Evolutionary conservation across 2,888 invertebrate species (phyloP).

Genomic region (Parochlus steinenii): DNA sequence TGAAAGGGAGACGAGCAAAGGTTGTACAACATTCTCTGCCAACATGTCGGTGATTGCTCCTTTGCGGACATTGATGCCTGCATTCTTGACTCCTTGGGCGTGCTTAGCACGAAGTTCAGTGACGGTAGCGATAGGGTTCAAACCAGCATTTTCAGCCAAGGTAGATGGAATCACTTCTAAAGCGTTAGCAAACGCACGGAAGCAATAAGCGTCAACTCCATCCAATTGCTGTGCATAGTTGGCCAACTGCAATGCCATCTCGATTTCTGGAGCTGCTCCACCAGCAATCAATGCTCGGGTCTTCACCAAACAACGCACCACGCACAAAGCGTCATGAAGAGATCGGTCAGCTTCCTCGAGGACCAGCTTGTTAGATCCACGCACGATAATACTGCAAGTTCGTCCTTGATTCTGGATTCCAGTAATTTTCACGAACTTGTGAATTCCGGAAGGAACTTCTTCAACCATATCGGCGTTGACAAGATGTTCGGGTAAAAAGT

Average conservation of each 20-base stretch:
- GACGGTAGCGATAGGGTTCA: slow-evolving; percentile 88
- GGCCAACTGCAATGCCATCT: slow-evolving; percentile 70
- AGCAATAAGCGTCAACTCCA: slow-evolving; percentile 90
- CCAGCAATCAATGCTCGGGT: slow-evolving; percentile 84
- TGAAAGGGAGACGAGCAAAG: slow-evolving; percentile 84
- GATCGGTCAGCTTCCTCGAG: slow-evolving; percentile 83
- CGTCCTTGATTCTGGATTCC: slow-evolving; percentile 76
- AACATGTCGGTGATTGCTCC: slow-evolving; percentile 93
- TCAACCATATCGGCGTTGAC: slow-evolving; percentile 87
- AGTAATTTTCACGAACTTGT: slow-evolving; percentile 82
- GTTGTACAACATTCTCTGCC: slow-evolving; percentile 95
- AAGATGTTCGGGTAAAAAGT: slow-evolving; percentile 84
- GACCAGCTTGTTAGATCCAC: slow-evolving; percentile 71
- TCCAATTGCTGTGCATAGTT: slow-evolving; percentile 66
- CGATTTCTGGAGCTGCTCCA: slow-evolving; percentile 96
- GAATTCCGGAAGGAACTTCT: slow-evolving; percentile 75
- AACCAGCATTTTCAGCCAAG: slow-evolving; percentile 71
- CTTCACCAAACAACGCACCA: slow-evolving; percentile 91
- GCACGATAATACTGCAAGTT: slow-evolving; percentile 83
- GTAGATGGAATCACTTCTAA: slow-evolving; percentile 87
- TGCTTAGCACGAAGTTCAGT: slow-evolving; percentile 92
- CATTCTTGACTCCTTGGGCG: slow-evolving; percentile 66
- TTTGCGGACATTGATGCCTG: slow-evolving; percentile 93
- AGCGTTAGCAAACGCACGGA: slow-evolving; percentile 89
- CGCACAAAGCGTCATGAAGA: slow-evolving; percentile 77